These are phyloP conservation scores for Melitaea cinxia DNA, from an alignment of 1,140 invertebrate species.

Conservation along the genomic window DNA sequence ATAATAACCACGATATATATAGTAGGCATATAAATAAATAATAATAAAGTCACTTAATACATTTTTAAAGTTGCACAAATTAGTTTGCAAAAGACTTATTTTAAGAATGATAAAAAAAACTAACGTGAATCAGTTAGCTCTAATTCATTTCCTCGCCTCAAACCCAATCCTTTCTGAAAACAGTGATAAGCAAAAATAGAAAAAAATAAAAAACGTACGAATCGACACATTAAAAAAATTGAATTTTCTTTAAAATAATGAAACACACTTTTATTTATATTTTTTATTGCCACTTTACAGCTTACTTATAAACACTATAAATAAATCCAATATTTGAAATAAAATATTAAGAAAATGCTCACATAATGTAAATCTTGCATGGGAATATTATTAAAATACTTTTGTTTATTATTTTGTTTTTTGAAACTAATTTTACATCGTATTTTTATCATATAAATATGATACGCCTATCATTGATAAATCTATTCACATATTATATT, in stretches of 20 bases:
- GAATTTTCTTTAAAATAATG: slow-evolving; percentile 13
- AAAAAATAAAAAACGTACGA: not conserved
- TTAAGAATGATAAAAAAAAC: too few relatives aligned
- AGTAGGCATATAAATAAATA: too few relatives aligned
- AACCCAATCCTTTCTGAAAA: too few relatives aligned
- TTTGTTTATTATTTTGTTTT: not conserved
- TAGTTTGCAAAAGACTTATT: too few relatives aligned
- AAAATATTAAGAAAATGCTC: not conserved
- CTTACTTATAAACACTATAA: slow-evolving; percentile 10
- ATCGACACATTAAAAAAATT: slow-evolving; percentile 4
- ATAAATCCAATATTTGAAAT: not conserved
- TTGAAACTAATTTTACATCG: not conserved
- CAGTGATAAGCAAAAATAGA: not conserved
- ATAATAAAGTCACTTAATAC: too few relatives aligned
- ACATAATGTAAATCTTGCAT: not conserved
- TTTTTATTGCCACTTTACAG: slow-evolving; percentile 19
- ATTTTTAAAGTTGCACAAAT: too few relatives aligned
- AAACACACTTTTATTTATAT: slow-evolving; percentile 5
- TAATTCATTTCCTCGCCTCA: not conserved
- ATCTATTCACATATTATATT: too few relatives aligned
- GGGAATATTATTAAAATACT: not conserved
- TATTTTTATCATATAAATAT: not conserved
- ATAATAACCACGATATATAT: too few relatives aligned
- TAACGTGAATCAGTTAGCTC: slow-evolving; percentile 14
- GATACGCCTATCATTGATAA: too few relatives aligned